phyloP scores from a whole-genome alignment of 2,888 invertebrate genomes.

The Synanthedon vespiformis region DNA sequence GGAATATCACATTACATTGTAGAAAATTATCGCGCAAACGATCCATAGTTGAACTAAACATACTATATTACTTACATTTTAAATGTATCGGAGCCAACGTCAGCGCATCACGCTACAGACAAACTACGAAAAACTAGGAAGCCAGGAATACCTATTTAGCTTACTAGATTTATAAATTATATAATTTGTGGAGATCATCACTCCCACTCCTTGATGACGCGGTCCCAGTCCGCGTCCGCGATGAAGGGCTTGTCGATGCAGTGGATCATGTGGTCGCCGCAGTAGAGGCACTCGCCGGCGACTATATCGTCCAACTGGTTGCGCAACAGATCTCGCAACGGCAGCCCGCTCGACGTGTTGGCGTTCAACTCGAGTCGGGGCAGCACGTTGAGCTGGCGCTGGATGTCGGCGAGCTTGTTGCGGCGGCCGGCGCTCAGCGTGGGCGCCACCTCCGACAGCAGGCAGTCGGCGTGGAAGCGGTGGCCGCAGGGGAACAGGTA shows the following conservation, averaged over 20 bases:
- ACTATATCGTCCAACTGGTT: constrained; percentile 89
- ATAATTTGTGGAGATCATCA: constrained; percentile 31
- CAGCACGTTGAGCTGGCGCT: constrained; percentile 71
- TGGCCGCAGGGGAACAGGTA: constrained; percentile 97
- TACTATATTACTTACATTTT: too few relatives aligned
- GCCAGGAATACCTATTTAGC: too few relatives aligned
- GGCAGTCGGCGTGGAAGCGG: constrained; percentile 93
- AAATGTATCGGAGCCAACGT: too few relatives aligned
- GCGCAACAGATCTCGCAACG: constrained; percentile 76
- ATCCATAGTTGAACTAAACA: too few relatives aligned
- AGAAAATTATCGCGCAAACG: not conserved
- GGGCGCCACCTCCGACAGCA: constrained; percentile 81
- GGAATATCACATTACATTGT: not conserved
- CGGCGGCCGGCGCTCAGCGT: constrained; percentile 72
- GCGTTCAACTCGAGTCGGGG: constrained; percentile 60
- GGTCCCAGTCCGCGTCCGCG: constrained; percentile 83
- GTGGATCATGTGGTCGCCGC: constrained; percentile 92
- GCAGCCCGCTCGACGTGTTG: constrained; percentile 46
- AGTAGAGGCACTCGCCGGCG: constrained; percentile 92
- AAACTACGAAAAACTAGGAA: too few relatives aligned
- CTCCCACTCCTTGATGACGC: constrained; percentile 88
- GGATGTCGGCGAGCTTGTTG: constrained; percentile 74
- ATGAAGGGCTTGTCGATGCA: constrained; percentile 92
- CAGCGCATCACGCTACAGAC: too few relatives aligned
- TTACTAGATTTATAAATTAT: too few relatives aligned